These are phyloP conservation scores for Cephus pygmeus DNA, from an alignment of 2,888 invertebrate species.

Conservation along the genomic window DNA sequence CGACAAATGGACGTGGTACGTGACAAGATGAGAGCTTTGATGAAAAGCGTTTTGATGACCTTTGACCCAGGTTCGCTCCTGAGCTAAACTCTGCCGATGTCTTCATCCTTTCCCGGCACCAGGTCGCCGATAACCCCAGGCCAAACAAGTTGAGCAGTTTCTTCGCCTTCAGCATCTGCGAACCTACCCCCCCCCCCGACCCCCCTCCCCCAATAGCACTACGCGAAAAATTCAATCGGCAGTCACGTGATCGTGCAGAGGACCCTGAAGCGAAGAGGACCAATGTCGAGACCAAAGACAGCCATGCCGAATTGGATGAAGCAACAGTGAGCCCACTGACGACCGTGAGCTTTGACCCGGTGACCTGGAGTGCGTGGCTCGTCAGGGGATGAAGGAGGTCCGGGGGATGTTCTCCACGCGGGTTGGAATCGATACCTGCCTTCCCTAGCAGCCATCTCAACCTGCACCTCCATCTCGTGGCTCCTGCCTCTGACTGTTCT, in stretches of 20 bases:
- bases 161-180: neutral
- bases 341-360: slow-evolving; percentile 64
- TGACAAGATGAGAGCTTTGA: neutral
- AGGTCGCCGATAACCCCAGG: neutral
- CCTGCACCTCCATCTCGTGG: slow-evolving; percentile 22
- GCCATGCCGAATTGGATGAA: slow-evolving; percentile 25
- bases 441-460: slow-evolving; percentile 50
- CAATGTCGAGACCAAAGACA: neutral
- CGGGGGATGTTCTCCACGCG: slow-evolving; percentile 41
- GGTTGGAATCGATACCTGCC: slow-evolving; percentile 60
- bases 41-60: neutral
- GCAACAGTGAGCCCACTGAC: slow-evolving; percentile 57
- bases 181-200: neutral
- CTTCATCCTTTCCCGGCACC: neutral
- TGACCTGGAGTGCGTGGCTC: slow-evolving; percentile 56
- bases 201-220: too few species aligned
- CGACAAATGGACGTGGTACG: neutral
- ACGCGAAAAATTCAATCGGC: neutral
- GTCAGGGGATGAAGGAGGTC: slow-evolving; percentile 28
- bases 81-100: neutral
- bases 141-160: neutral
- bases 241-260: neutral
- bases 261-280: neutral
- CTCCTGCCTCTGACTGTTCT: neutral
- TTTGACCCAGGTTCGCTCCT: neutral